phyloP scores from a whole-genome alignment of 2,888 invertebrate species.

The Junonia oenone region DNA sequence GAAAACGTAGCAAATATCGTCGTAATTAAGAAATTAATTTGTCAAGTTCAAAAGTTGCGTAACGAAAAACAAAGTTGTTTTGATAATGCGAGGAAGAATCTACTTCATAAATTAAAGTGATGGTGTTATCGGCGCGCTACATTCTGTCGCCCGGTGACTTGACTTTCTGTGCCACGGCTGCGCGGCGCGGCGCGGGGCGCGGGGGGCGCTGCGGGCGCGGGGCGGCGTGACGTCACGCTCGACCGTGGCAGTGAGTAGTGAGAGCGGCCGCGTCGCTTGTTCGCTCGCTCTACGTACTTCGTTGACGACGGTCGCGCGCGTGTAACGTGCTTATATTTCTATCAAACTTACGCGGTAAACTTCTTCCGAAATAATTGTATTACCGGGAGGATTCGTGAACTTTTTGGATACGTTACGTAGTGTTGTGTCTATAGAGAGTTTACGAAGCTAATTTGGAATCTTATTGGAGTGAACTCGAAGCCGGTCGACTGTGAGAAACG shows the following conservation, averaged over 20 bases:
- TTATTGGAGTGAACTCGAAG: conserved; percentile 47
- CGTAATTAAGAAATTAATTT: conserved; percentile 35
- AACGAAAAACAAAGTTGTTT: conserved; percentile 57
- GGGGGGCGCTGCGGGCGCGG: conserved; percentile 41
- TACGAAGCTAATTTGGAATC: conserved; percentile 36
- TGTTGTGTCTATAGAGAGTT: conserved; percentile 55
- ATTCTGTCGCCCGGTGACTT: conserved; percentile 66
- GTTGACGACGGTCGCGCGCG: conserved; percentile 73
- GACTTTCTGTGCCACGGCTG: conserved; percentile 74
- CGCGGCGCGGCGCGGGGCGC: conserved; percentile 41
- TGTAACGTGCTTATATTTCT: conserved; percentile 60
- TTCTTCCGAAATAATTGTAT: conserved; percentile 43
- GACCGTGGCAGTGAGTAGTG: conserved; percentile 80
- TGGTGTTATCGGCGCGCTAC: conserved; percentile 72
- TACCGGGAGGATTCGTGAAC: conserved; percentile 51
- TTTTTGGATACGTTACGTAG: conserved; percentile 60
- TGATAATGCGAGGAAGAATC: conserved; percentile 49
- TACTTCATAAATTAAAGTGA: conserved; percentile 58
- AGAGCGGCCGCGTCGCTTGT: conserved; percentile 69
- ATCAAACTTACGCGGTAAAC: conserved; percentile 52
- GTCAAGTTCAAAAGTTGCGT: conserved; percentile 63
- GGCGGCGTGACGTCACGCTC: conserved; percentile 70
- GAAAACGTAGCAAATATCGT: background rate
- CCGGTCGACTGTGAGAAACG: conserved; percentile 50
- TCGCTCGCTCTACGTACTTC: conserved; percentile 68